A percentile compares a stretch with the other conserved stretches of the same genome.
phyloP scores from a whole-genome alignment of 2,888 invertebrate genomes.

The Pyrrhia umbra region DNA sequence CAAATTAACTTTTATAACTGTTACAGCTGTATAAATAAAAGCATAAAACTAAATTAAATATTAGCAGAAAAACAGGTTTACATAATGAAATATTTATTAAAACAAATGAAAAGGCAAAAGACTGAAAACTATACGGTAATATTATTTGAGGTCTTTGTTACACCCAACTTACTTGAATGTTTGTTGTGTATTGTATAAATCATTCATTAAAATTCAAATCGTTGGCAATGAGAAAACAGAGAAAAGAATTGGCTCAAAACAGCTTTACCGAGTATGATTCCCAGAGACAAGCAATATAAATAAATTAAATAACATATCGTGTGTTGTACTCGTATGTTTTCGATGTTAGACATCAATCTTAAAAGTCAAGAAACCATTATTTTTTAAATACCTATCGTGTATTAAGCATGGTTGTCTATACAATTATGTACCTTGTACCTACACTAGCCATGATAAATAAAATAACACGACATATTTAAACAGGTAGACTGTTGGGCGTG shows the following conservation, averaged over 20 bases:
- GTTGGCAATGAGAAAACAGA: too few species aligned
- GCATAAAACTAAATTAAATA: neutral
- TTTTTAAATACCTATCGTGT: neutral
- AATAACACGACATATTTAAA: conserved; percentile 5
- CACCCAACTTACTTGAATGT: too few species aligned
- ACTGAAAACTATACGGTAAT: too few species aligned
- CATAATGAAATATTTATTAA: too few species aligned
- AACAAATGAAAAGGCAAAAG: too few species aligned
- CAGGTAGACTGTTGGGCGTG: conserved; percentile 15
- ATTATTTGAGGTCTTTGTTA: too few species aligned
- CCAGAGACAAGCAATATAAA: neutral
- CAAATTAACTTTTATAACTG: neutral
- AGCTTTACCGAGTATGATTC: neutral
- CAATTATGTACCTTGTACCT: neutral
- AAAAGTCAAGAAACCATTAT: neutral
- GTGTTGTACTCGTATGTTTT: neutral
- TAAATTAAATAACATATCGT: neutral
- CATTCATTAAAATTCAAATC: too few species aligned
- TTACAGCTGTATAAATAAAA: neutral
- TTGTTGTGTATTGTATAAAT: too few species aligned
- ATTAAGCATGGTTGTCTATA: neutral
- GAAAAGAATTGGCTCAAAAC: neutral
- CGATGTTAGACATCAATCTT: neutral
- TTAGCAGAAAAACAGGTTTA: neutral
- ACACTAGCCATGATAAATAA: neutral